Percentiles rank a stretch among this genome's conserved stretches.
These are phyloP conservation scores for Drosophila guanche DNA, from an alignment of 1,140 invertebrate genomes.

Conservation along the genomic window DNA sequence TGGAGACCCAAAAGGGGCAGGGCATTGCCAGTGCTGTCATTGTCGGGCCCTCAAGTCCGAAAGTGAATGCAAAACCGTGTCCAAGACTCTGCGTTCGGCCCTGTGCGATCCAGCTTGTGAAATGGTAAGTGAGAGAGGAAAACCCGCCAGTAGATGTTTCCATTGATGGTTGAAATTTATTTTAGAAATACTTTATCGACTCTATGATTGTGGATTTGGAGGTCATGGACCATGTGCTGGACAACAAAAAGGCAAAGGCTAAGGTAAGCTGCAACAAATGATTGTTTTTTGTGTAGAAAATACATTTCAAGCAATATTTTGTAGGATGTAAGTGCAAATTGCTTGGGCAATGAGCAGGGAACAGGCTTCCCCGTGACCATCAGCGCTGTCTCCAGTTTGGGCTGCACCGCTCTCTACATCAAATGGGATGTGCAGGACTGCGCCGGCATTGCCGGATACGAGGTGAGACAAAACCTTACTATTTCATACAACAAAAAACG, in stretches of 20 bases:
- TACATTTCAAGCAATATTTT: background rate
- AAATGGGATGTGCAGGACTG: conserved; percentile 72
- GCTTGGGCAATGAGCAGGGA: conserved; percentile 8
- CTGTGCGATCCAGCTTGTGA: conserved; percentile 56
- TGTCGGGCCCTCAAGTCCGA: conserved; percentile 64
- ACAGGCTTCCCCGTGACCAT: conserved; percentile 73
- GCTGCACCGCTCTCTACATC: conserved; percentile 63
- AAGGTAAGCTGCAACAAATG: conserved; percentile 38
- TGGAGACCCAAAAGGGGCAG: no score
- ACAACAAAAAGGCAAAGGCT: conserved; percentile 48
- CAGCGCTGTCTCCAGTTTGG: conserved; percentile 55
- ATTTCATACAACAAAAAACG: background rate
- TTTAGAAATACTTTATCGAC: conserved; percentile 77
- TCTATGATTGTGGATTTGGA: conserved; percentile 73
- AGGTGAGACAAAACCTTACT: conserved; percentile 31
- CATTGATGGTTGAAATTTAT: background rate
- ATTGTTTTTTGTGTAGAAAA: background rate
- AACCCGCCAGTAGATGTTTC: background rate
- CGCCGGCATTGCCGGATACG: conserved; percentile 66
- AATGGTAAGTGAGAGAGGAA: conserved; percentile 38
- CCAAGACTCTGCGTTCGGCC: conserved; percentile 51
- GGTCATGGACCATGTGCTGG: conserved; percentile 72
- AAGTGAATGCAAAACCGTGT: conserved; percentile 56
- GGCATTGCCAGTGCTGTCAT: conserved; percentile 60
- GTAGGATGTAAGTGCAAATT: conserved; percentile 17